Evolutionary conservation across 1,140 invertebrate species (phyloP), one percentile per base, ranked within the genome.

Genomic region (Dendrolimus punctatus): DNA sequence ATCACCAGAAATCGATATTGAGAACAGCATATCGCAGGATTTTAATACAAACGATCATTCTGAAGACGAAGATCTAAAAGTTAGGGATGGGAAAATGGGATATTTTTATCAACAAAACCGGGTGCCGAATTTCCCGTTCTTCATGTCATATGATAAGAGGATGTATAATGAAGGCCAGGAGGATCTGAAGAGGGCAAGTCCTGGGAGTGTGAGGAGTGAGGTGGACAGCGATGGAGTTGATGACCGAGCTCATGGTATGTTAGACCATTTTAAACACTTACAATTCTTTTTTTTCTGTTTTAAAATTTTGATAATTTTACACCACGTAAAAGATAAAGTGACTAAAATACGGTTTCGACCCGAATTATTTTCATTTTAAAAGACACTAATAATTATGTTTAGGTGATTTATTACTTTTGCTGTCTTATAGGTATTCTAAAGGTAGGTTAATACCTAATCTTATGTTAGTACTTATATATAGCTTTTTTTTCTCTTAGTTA

Each of bases 1-100:
- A n/a, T 85, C 82, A 1, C 82, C 80, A 0, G 82, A 84, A 51
- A 85, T 85, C 54, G 82, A 85, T 63, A 85, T 85, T 4, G 82
- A 85, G 46, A 84, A 77, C 37, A 78, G 65, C n/a, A 80, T 85
- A 50, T 75, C 73, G 0, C 75, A 78, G 50, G 79, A 85, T 51
- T 83, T 71, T 49, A 59, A 66, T 3, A 51, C 36, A 8, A 76
- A 71, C 37, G 66, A 78, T 50, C 66, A 79, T 56, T 79, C 76
- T 0, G 81, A 83, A 42, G 80, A 83, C 6, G 80, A 82, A 8
- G 80, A 85, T 0, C 58, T 76, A 4, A 80, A 83, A 51, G 56
- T 77, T 50, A 66, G 73, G 36, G 77, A 80, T 38, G 67, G 66
- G 40, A 82, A 82, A 56, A 73, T 82, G 69, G 71, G 73, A 0